These are phyloP conservation scores for Escarpia spicata DNA, from an alignment of 2,888 invertebrate species.

Conservation along the genomic window DNA sequence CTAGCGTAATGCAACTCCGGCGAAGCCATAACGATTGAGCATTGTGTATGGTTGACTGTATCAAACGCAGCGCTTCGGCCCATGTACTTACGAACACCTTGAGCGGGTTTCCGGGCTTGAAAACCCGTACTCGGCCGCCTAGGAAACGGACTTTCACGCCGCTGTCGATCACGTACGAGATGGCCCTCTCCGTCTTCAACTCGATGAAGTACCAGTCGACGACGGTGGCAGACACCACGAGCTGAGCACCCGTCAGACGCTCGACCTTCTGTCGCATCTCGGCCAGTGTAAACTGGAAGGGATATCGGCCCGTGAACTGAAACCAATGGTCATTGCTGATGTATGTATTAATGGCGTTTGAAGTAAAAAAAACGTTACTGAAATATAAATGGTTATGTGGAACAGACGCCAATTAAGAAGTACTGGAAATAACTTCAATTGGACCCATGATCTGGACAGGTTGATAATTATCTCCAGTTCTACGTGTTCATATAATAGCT, in stretches of 20 bases:
- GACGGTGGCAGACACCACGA: conserved; percentile 57
- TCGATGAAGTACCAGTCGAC: conserved; percentile 54
- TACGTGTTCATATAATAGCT: no score
- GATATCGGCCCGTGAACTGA: conserved; percentile 33
- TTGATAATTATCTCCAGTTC: no score
- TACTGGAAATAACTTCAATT: no score
- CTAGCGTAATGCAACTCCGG: no score
- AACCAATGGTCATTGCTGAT: neutral
- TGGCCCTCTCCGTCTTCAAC: conserved; percentile 50
- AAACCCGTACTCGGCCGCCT: conserved; percentile 90
- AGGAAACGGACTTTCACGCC: conserved; percentile 71
- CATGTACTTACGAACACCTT: conserved; percentile 77
- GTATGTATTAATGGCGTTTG: no score
- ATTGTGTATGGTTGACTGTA: no score
- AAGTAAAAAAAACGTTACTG: no score
- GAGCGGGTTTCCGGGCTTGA: conserved; percentile 94
- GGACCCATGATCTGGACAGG: no score
- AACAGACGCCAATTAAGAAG: no score
- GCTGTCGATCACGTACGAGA: conserved; percentile 50
- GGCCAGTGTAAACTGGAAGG: conserved; percentile 31
- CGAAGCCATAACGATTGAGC: no score
- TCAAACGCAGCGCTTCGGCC: no score
- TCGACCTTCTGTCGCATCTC: conserved; percentile 24
- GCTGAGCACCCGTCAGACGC: conserved; percentile 46
- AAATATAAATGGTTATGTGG: no score